phyloP scores from a whole-genome alignment of 2,888 invertebrate genomes.

The Xiphydria camelus region DNA sequence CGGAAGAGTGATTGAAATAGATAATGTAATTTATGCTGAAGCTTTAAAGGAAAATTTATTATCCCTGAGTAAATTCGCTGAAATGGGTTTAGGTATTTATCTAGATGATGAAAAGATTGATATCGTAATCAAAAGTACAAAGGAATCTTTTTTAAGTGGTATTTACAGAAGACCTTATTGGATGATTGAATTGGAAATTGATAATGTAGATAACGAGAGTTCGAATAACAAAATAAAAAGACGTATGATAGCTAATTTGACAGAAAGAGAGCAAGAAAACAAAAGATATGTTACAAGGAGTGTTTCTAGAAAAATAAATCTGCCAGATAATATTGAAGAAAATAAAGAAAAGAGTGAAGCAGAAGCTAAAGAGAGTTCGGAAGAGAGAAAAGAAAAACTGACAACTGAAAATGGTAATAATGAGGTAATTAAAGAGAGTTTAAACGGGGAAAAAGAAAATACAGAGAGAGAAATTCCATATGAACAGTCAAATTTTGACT shows the following conservation, averaged over 20 bases:
- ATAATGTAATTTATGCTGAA: constrained; percentile 6
- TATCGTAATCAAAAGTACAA: constrained; percentile 5
- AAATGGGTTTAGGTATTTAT: constrained; percentile 11
- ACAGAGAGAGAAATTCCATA: not conserved
- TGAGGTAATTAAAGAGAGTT: not conserved
- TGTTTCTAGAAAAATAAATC: too few relatives aligned
- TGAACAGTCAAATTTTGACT: constrained; percentile 12
- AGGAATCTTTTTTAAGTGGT: constrained; percentile 6
- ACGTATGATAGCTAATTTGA: not conserved
- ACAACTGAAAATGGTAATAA: not conserved
- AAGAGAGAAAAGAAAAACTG: too few relatives aligned
- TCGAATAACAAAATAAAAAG: not conserved
- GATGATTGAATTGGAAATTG: not conserved
- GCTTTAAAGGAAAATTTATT: constrained; percentile 7
- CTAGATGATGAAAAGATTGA: constrained; percentile 9
- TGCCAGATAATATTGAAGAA: not conserved
- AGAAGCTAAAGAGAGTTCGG: not conserved
- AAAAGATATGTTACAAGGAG: too few relatives aligned
- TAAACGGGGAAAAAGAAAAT: not conserved
- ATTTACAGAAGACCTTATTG: constrained; percentile 5
- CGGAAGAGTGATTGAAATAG: constrained; percentile 1
- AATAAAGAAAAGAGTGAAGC: not conserved
- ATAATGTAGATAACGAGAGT: not conserved
- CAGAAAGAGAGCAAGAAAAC: too few relatives aligned
- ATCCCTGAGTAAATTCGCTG: constrained; percentile 10